Percentiles rank a stretch among this genome's conserved stretches.
Conservation (phyloP, 2,888 invertebrate genomes). For the Myopa tessellatipennis region DNA sequence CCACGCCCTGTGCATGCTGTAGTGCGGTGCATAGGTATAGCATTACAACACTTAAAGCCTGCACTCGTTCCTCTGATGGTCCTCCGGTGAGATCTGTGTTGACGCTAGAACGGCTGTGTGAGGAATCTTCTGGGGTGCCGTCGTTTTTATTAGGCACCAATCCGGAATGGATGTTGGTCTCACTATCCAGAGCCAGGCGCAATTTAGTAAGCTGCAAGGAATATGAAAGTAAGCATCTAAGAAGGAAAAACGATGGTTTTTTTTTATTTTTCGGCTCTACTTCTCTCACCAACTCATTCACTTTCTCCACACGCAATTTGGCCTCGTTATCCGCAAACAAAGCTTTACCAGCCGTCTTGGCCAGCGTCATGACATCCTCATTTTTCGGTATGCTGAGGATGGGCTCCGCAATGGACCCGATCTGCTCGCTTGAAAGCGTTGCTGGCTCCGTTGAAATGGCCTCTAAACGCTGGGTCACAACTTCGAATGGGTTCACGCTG, state of each 20-base stretch:
- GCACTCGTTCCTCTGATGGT: constrained; percentile 86
- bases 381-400: constrained; percentile 69
- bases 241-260: neutral
- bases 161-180: constrained; percentile 72
- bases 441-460: constrained; percentile 57
- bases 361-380: constrained; percentile 87
- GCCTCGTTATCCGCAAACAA: constrained; percentile 80
- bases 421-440: constrained; percentile 60
- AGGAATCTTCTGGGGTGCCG: constrained; percentile 40
- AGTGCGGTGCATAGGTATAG: constrained; percentile 94
- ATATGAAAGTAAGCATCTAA: neutral
- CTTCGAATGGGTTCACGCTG: constrained; percentile 71
- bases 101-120: constrained; percentile 41
- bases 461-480: constrained; percentile 63
- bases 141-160: constrained; percentile 58
- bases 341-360: constrained; percentile 87
- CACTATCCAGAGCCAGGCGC: constrained; percentile 79
- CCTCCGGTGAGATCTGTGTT: constrained; percentile 58
- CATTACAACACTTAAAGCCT: constrained; percentile 92
- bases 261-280: neutral
- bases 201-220: constrained; percentile 76
- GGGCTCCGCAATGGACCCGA: constrained; percentile 61
- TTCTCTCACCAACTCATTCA: constrained; percentile 84
- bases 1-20: constrained; percentile 71
- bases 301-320: constrained; percentile 78